Evolutionary conservation across 2,888 invertebrate species (phyloP).

Genomic region (Phytoseiulus persimilis): DNA sequence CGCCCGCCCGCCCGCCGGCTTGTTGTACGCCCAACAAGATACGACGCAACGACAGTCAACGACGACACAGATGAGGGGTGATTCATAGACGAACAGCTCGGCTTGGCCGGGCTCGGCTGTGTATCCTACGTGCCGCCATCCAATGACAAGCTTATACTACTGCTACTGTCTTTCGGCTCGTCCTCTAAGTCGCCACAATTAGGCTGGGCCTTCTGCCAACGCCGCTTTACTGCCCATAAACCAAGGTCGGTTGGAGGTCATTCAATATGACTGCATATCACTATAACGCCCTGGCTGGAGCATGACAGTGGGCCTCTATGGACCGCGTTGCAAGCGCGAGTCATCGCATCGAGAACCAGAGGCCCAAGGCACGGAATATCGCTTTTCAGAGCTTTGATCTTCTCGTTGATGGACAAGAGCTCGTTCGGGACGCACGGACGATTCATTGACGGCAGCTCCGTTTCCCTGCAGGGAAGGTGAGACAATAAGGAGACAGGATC

Average conservation of each 20-base stretch:
- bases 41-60: not conserved
- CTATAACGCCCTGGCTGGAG: not conserved
- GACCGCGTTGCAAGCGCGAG: not conserved
- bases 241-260: not conserved
- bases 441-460: too few relatives aligned
- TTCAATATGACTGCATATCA: not conserved
- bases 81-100: not conserved
- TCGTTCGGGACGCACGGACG: too few relatives aligned
- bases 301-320: not conserved
- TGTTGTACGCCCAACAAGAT: not conserved
- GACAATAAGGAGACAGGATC: too few relatives aligned
- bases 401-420: not conserved
- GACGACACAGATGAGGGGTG: not conserved
- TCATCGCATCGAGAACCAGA: not conserved
- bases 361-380: not conserved
- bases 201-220: not conserved
- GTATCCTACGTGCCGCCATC: not conserved
- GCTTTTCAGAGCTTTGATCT: not conserved
- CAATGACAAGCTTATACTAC: not conserved
- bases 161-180: not conserved
- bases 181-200: not conserved
- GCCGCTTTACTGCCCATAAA: slow-evolving; percentile 5
- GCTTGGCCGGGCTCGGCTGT: not conserved
- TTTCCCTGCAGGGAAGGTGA: too few relatives aligned
- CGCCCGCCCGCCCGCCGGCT: not conserved